Conservation (phyloP, 2,888 invertebrate genomes). For the Endotricha flammealis region DNA sequence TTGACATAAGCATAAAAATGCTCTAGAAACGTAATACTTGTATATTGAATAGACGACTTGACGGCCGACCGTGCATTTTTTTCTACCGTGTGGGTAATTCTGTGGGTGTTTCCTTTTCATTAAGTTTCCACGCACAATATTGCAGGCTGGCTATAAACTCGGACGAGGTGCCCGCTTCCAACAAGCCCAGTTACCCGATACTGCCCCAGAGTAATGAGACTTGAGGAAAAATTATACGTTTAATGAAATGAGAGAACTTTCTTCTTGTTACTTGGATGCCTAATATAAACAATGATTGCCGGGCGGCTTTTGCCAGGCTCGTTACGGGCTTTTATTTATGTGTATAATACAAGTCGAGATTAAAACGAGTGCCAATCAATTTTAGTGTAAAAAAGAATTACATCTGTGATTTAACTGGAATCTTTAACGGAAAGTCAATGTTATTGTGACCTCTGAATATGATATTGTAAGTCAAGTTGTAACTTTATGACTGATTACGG, state of each 20-base stretch:
- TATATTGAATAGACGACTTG: conserved; percentile 6
- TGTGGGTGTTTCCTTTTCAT: conserved; percentile 62
- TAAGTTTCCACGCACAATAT: conserved; percentile 71
- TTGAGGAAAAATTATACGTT: conserved; percentile 56
- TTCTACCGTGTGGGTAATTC: conserved; percentile 41
- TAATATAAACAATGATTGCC: conserved; percentile 11
- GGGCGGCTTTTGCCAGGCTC: conserved; percentile 3
- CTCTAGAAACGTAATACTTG: no score
- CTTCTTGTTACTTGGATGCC: conserved; percentile 9
- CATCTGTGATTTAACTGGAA: not conserved
- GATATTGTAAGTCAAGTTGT: no score
- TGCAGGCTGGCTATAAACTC: conserved; percentile 61
- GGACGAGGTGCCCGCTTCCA: conserved; percentile 45
- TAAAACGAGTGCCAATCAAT: conserved; percentile 8
- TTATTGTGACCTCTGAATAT: conserved; percentile 2
- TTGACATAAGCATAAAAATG: no score
- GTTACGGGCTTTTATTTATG: conserved; percentile 7
- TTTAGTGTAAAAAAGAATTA: conserved; percentile 1
- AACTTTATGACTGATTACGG: no score
- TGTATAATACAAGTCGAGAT: conserved; percentile 6
- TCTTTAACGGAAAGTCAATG: not conserved
- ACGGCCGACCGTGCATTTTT: conserved; percentile 27
- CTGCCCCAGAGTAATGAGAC: conserved; percentile 53
- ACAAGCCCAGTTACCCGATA: conserved; percentile 34
- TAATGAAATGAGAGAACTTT: conserved; percentile 54